A percentile compares a stretch with the other conserved stretches of the same genome.
phyloP scores from a whole-genome alignment of 2,888 invertebrate genomes.

The Rhagium mordax region DNA sequence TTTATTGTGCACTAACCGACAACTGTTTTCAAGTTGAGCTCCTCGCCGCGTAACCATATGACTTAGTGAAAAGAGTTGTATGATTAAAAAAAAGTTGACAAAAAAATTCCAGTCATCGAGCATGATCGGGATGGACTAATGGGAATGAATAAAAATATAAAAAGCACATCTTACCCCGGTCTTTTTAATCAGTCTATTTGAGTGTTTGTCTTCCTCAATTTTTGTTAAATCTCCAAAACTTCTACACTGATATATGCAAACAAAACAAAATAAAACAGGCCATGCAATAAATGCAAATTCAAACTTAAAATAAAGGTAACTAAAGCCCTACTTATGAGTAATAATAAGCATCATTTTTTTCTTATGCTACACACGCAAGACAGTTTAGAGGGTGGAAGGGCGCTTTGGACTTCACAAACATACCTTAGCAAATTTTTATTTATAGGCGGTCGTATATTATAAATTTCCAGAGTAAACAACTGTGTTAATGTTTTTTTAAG shows the following conservation, averaged over 20 bases:
- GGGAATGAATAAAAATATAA: neutral
- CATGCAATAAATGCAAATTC: conserved; percentile 55
- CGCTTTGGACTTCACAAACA: no score
- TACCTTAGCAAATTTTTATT: no score
- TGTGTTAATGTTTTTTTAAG: no score
- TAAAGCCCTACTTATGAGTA: conserved; percentile 26
- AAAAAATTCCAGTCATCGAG: neutral
- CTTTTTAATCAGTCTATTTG: conserved; percentile 60
- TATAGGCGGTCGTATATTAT: no score
- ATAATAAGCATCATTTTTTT: conserved; percentile 14
- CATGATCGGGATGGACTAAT: neutral
- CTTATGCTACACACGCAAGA: neutral
- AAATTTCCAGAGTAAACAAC: no score
- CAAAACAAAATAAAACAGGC: conserved; percentile 37
- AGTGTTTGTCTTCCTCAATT: conserved; percentile 68
- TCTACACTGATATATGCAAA: conserved; percentile 71
- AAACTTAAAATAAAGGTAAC: conserved; percentile 37
- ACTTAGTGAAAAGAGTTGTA: neutral
- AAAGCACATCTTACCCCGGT: conserved; percentile 57
- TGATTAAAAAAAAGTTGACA: neutral
- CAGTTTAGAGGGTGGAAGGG: neutral
- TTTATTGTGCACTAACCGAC: no score
- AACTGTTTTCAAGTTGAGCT: neutral
- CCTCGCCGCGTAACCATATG: neutral
- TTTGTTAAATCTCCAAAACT: conserved; percentile 77